These are phyloP conservation scores for Drosophila barbarae DNA, from an alignment of 2,888 invertebrate genomes.

Conservation along the genomic window DNA sequence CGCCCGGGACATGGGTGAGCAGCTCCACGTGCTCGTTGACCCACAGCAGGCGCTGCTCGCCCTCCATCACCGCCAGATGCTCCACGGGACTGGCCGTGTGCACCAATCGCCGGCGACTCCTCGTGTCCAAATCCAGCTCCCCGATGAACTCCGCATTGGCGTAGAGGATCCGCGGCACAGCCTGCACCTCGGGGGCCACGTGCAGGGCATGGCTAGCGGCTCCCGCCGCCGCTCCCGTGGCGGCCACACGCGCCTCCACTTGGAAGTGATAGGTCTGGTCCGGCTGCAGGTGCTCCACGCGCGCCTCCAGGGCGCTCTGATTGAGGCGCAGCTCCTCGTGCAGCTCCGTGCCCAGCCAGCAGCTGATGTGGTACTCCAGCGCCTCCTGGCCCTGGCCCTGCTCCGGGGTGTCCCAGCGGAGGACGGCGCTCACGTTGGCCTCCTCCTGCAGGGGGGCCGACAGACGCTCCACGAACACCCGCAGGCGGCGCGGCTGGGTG, in stretches of 20 bases:
- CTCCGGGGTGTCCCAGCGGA: slow-evolving; percentile 90
- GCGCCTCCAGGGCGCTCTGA: slow-evolving; percentile 79
- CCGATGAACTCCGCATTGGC: slow-evolving; percentile 87
- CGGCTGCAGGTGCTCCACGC: slow-evolving; percentile 81
- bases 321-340: slow-evolving; percentile 60
- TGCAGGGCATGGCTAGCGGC: slow-evolving; percentile 84
- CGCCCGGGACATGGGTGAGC: slow-evolving; percentile 68
- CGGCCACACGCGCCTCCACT: slow-evolving; percentile 89
- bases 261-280: slow-evolving; percentile 85
- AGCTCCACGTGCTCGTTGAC: slow-evolving; percentile 82
- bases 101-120: slow-evolving; percentile 83
- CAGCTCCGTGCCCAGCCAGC: slow-evolving; percentile 82
- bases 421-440: slow-evolving; percentile 82
- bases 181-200: slow-evolving; percentile 86
- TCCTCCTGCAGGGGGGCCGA: slow-evolving; percentile 73
- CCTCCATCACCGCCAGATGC: slow-evolving; percentile 83
- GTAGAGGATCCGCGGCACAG: slow-evolving; percentile 89
- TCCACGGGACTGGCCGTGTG: slow-evolving; percentile 84
- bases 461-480: slow-evolving; percentile 85
- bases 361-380: slow-evolving; percentile 83
- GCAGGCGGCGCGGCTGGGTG: slow-evolving; percentile 85
- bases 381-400: slow-evolving; percentile 19
- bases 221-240: slow-evolving; percentile 89
- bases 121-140: slow-evolving; percentile 88
- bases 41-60: slow-evolving; percentile 90